These are phyloP conservation scores for Chrysemys picta DNA, from an alignment of 2,113 vertebrate species.

Conservation along the genomic window DNA sequence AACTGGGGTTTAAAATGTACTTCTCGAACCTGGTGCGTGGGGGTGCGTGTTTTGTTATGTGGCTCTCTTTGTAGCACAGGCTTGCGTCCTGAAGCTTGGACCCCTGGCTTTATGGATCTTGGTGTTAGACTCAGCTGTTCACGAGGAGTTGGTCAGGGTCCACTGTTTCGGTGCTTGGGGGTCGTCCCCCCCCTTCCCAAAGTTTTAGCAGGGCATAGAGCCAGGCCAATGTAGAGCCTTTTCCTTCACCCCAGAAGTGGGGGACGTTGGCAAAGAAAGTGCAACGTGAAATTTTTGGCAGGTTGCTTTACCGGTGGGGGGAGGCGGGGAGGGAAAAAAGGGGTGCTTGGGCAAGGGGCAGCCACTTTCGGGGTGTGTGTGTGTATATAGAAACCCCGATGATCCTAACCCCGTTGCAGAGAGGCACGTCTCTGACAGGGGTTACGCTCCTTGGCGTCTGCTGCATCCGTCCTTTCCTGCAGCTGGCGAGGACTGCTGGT, in stretches of 20 bases:
- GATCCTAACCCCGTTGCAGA: neutral
- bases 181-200: no score
- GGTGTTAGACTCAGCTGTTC: neutral
- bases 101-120: neutral
- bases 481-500: neutral
- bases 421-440: neutral
- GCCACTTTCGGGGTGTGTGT: neutral
- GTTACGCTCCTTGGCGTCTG: no score
- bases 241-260: neutral
- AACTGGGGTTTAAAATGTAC: neutral
- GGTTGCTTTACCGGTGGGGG: neutral
- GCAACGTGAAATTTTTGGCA: neutral
- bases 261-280: neutral
- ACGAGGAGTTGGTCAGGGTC: neutral
- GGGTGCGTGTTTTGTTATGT: neutral
- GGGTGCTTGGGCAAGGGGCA: neutral
- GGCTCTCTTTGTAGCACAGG: neutral
- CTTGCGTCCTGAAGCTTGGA: neutral
- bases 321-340: neutral
- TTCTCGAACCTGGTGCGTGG: no score
- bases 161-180: neutral
- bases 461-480: neutral
- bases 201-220: neutral
- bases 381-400: neutral
- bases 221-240: neutral